Evolutionary conservation across 2,113 vertebrate species (phyloP).

Genomic region (Charadrius vociferus): DNA sequence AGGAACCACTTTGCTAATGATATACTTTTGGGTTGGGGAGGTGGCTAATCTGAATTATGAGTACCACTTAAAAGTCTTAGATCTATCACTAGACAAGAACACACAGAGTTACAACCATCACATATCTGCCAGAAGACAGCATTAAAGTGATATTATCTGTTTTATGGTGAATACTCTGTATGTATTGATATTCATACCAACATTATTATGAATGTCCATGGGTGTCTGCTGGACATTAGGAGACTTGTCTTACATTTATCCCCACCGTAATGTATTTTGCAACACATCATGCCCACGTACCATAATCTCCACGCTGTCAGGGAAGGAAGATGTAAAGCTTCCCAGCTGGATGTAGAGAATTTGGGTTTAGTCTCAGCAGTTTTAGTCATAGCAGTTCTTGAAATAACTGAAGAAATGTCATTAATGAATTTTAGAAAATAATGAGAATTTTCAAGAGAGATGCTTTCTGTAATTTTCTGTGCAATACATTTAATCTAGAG

Average conservation of each 20-base stretch:
- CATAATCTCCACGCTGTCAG: background rate
- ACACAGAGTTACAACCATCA: background rate
- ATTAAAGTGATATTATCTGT: background rate
- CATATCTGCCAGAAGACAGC: background rate
- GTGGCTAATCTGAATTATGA: background rate
- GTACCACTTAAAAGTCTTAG: background rate
- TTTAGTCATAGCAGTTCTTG: background rate
- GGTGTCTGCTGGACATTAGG: background rate
- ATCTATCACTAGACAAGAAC: background rate
- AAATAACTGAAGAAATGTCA: background rate
- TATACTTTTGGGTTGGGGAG: background rate
- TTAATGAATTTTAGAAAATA: background rate
- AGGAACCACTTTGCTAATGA: background rate
- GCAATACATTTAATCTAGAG: background rate
- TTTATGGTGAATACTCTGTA: background rate
- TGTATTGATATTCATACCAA: background rate
- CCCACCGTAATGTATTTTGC: background rate
- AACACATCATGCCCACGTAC: background rate
- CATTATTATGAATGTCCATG: background rate
- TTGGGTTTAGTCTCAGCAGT: background rate
- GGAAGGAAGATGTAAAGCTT: background rate
- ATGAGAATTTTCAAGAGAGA: background rate
- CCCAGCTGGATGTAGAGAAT: background rate
- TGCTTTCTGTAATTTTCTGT: background rate
- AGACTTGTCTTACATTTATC: background rate